Percentiles rank a stretch among this genome's conserved stretches.
phyloP scores from a whole-genome alignment of 1,140 invertebrate genomes.

The Cyphomyrmex costatus region DNA sequence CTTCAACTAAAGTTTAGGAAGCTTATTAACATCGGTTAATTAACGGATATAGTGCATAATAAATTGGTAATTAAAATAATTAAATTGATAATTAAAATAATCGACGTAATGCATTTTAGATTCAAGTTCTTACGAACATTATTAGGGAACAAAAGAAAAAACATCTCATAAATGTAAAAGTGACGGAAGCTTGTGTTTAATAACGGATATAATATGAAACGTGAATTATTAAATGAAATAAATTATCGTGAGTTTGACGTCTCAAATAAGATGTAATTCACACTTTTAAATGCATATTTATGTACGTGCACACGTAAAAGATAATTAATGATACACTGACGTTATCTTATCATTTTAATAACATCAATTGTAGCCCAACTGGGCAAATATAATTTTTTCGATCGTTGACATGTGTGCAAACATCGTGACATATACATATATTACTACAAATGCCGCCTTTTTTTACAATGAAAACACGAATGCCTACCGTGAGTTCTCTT shows the following conservation, averaged over 20 bases:
- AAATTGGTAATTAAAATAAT: constrained; percentile 28
- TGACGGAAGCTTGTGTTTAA: neutral
- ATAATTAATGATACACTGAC: neutral
- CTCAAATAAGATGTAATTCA: neutral
- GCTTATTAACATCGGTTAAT: constrained; percentile 30
- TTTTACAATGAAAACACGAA: neutral
- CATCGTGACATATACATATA: neutral
- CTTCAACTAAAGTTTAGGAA: neutral
- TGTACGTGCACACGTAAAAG: neutral
- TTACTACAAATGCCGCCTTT: neutral
- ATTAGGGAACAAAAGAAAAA: neutral
- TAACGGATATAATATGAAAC: neutral
- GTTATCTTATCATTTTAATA: constrained; percentile 43
- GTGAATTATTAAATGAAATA: neutral
- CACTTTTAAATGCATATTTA: neutral
- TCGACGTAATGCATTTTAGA: constrained; percentile 1
- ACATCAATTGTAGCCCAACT: constrained; percentile 13
- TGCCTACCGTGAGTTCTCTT: neutral
- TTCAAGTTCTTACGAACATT: neutral
- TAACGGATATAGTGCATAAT: constrained; percentile 9
- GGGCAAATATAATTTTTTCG: neutral
- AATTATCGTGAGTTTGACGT: neutral
- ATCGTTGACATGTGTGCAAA: neutral
- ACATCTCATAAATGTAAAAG: neutral
- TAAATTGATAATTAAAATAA: constrained; percentile 24